Base-by-base conservation (phyloP, 2,888 invertebrate genomes). In the Zhengitettix transpicula region DNA sequence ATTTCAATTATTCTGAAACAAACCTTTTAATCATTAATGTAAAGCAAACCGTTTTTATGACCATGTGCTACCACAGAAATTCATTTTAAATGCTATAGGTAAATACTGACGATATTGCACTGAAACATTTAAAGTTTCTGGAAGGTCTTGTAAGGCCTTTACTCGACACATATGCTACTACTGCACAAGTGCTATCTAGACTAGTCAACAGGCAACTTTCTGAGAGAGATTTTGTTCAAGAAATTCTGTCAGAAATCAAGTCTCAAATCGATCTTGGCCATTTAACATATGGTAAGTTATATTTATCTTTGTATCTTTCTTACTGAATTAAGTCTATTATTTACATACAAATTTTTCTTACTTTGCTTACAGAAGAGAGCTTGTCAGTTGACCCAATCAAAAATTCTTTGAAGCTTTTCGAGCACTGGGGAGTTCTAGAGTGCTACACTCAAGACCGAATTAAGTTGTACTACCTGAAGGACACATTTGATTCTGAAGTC, bases 331-430 rank as follows among this genome's bases (percentile, higher is more conserved):
- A 10, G n/a, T n/a, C n/a, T 47, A 17, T 9, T 3, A n/a, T 61
- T 60, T 17, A 9, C 58, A 16, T 57, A 57, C 41, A 14, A 16
- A 5, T 66, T 57, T 59, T 61, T 55, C 60, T 52, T 51, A 41
- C 64, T 64, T 64, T 68, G 63, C 65, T 73, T 75, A 5, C 74
- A 94, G 94, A 86, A 65, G 94, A 95, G 74, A 89, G 92, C 68
- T 82, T 92, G 57, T 89, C 90, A 10, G 83, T 88, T 10, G 93
- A 94, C 71, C 85, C 89, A 0, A 82, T 95, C 57, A 84, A 85
- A 69, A 93, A 92, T 73, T 89, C 90, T 58, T 72, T 92, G 41
- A 87, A 89, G 65, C 73, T 93, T 1, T 82, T 88, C 51, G 84
- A 89, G 65, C 86, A 87, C 67, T 88, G 89, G 87, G 84, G 84